Base-by-base conservation (phyloP, 2,797 vertebrate genomes). In the Sebastes hopkinsi region DNA sequence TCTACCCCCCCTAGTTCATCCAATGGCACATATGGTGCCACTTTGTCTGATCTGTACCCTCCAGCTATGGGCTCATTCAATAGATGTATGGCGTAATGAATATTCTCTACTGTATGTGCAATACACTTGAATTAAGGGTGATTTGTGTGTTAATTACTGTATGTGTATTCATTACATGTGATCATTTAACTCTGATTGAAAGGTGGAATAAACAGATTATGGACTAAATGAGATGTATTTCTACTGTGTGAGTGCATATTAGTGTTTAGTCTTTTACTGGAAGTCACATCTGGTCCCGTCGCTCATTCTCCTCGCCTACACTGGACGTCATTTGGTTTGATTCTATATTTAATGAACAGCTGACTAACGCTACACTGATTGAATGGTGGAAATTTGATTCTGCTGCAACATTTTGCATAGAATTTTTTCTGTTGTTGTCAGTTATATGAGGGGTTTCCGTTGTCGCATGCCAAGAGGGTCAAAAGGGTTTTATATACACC, bases 1-100 rank as follows among this genome's bases (percentile, higher is more conserved):
- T 52, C 42, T 30, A 38, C 61, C 29, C 58, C 22, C 25, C 36
- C 36, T 13, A n/a, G 27, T 25, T 72, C 34, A 61, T 20, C 34
- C 73, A 55, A 30, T 14, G 6, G 62, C 54, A 82, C 83, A 88
- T 80, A 82, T 84, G 85, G 66, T 74, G 74, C 73, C 77, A 81
- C 81, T 74, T 60, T 42, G 32, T 23, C 75, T 77, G 66, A 80
- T 79, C 72, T 80, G 16, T 62, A 46, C 77, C 85, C 81, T 82
- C 34, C 54, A 82, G 85, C 75, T 77, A 86, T 79, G 56, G 22
- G 30, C 27, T 73, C 18, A 29, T 64, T 65, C 75, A 73, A 20
- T 29, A 55, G 27, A 11, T 61, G 23, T 11, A 16, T 16, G 36
- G 54, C 55, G 72, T 23, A 67, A 84, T 79, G 56, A 83, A 78